phyloP scores from a whole-genome alignment of 2,888 invertebrate species.

The Philereme transversata region DNA sequence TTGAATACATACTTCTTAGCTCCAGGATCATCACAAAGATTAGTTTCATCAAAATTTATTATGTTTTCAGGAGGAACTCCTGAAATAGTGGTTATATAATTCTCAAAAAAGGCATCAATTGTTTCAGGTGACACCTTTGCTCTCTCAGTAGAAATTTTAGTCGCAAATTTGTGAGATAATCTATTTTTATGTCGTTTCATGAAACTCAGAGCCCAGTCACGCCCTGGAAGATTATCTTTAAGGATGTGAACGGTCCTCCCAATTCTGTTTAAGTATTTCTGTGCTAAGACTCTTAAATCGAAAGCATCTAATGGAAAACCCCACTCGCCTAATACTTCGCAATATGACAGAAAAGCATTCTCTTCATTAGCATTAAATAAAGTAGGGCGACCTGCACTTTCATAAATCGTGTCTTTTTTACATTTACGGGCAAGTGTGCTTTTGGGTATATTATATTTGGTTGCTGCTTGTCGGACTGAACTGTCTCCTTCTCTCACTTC shows the following conservation, averaged over 20 bases:
- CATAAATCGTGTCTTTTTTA: too few relatives aligned
- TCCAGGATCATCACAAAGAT: constrained; percentile 10
- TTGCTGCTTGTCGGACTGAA: constrained; percentile 10
- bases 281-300: constrained; percentile 10
- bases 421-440: too few relatives aligned
- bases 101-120: neutral
- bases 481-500: constrained; percentile 10
- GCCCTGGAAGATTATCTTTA: constrained; percentile 34
- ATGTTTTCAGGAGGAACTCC: neutral
- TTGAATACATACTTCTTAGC: constrained; percentile 17
- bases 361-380: too few relatives aligned
- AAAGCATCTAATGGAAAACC: too few relatives aligned
- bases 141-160: neutral
- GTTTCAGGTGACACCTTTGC: neutral
- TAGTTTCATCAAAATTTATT: constrained; percentile 2
- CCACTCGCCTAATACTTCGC: too few relatives aligned
- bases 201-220: constrained; percentile 31
- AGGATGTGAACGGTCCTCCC: constrained; percentile 27
- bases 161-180: neutral
- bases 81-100: neutral
- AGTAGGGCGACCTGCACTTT: too few relatives aligned
- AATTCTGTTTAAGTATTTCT: constrained; percentile 34
- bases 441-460: neutral
- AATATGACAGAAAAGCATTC: too few relatives aligned
- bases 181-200: neutral